phyloP scores from a whole-genome alignment of 2,888 invertebrate species.

The Chalcis sispes region DNA sequence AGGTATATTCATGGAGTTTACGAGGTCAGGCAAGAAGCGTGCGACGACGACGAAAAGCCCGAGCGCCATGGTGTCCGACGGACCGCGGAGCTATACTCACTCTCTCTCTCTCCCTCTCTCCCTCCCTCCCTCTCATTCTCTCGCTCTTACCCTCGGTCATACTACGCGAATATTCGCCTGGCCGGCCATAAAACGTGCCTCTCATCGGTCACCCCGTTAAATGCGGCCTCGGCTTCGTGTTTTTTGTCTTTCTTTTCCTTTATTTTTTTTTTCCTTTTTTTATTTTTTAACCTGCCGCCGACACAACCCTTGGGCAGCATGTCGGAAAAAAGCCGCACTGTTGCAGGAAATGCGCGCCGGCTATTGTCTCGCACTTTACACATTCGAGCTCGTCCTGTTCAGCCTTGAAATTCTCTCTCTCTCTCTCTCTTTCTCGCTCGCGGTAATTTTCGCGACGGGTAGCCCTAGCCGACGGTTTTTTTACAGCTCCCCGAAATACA shows the following conservation, averaged over 20 bases:
- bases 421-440: too few relatives aligned
- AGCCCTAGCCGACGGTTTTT: slow-evolving; percentile 52
- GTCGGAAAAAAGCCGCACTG: slow-evolving; percentile 69
- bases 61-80: too few relatives aligned
- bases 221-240: slow-evolving; percentile 53
- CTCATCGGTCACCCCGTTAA: slow-evolving; percentile 73
- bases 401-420: slow-evolving; percentile 71
- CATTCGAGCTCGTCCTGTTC: slow-evolving; percentile 65
- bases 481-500: slow-evolving; percentile 30
- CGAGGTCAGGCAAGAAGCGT: slow-evolving; percentile 28
- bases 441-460: slow-evolving; percentile 66
- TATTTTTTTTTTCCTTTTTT: slow-evolving; percentile 1
- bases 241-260: too few relatives aligned
- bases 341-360: slow-evolving; percentile 72
- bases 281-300: slow-evolving; percentile 64
- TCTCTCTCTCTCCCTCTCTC: too few relatives aligned
- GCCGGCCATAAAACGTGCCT: too few relatives aligned
- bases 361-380: slow-evolving; percentile 58
- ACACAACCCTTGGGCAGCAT: slow-evolving; percentile 75
- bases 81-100: too few relatives aligned
- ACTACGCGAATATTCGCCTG: slow-evolving; percentile 14
- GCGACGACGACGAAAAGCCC: slow-evolving; percentile 24
- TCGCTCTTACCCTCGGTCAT: too few relatives aligned
- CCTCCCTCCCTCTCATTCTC: too few relatives aligned
- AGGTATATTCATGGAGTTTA: slow-evolving; percentile 24